A percentile compares a stretch with the other conserved stretches of the same genome.
Evolutionary conservation across 1,140 invertebrate species (phyloP).

Genomic region (Yoshiicerus persimilis): DNA sequence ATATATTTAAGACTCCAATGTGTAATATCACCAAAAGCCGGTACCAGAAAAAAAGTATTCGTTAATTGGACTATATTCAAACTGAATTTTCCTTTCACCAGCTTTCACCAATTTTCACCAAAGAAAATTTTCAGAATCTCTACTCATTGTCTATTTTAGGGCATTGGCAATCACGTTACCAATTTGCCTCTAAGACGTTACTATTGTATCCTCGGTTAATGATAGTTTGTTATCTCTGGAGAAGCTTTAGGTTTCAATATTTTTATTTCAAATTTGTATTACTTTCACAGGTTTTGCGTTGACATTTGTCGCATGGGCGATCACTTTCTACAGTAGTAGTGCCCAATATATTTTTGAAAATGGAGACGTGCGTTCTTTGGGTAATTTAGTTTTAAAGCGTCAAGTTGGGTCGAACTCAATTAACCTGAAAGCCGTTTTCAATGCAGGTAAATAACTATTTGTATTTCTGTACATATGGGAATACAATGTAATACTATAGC

Average conservation of each 20-base stretch:
- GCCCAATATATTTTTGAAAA: not conserved
- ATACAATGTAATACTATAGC: not conserved
- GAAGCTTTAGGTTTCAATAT: not conserved
- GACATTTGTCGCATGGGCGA: not conserved
- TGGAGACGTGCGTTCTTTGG: not conserved
- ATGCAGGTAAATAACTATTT: not conserved
- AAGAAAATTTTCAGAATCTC: too few species aligned
- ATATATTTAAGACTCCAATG: too few species aligned
- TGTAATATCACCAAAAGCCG: too few species aligned
- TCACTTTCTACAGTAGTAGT: not conserved
- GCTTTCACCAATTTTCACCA: too few species aligned
- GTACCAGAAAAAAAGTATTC: too few species aligned
- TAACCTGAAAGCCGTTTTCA: not conserved
- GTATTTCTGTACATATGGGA: not conserved
- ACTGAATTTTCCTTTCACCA: too few species aligned
- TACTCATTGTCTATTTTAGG: too few species aligned
- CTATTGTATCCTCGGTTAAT: too few species aligned
- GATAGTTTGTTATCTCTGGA: not conserved
- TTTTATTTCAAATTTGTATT: not conserved
- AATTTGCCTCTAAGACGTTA: too few species aligned
- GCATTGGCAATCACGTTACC: too few species aligned
- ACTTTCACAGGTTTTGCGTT: not conserved
- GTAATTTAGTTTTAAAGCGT: not conserved
- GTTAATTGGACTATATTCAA: too few species aligned
- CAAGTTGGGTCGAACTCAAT: not conserved